Percentiles rank a stretch among this genome's conserved stretches.
phyloP scores from a whole-genome alignment of 92 coral and sea anemone genomes.

The Paragorgia papillata region DNA sequence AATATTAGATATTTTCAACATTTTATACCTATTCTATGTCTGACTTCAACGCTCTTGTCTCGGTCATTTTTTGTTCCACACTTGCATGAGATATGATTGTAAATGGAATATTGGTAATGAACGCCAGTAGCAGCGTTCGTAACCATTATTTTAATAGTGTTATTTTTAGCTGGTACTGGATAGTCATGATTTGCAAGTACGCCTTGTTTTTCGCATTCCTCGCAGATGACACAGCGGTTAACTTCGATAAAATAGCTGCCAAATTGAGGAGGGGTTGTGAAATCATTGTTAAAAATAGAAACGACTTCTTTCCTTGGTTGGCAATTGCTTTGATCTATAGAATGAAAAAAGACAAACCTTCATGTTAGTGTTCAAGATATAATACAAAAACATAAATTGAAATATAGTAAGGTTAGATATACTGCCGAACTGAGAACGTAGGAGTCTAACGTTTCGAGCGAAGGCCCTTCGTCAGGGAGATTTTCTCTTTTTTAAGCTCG shows the following conservation, averaged over 20 bases:
- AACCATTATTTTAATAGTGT: not conserved
- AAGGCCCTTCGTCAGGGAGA: too few relatives aligned
- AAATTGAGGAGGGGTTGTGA: not conserved
- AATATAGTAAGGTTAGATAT: too few relatives aligned
- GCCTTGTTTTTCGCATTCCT: too few relatives aligned
- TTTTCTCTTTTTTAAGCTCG: too few relatives aligned
- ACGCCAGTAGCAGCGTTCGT: not conserved
- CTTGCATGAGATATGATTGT: conserved; percentile 14
- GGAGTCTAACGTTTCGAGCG: too few relatives aligned
- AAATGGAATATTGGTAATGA: not conserved
- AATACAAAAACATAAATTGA: too few relatives aligned
- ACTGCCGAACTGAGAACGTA: too few relatives aligned
- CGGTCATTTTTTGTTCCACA: conserved; percentile 7
- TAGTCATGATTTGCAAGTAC: not conserved
- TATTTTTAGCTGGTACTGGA: not conserved
- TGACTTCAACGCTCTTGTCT: not conserved
- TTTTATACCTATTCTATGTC: not conserved
- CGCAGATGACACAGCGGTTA: conserved; percentile 1
- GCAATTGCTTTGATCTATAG: not conserved
- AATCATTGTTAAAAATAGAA: not conserved
- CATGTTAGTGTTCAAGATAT: too few relatives aligned
- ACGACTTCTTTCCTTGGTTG: not conserved
- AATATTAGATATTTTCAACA: too few relatives aligned
- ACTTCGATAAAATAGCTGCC: not conserved
- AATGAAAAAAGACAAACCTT: not conserved